Percentiles rank a stretch among this genome's conserved stretches.
phyloP scores from a whole-genome alignment of 2,888 invertebrate species.

The Drosophila mettleri region DNA sequence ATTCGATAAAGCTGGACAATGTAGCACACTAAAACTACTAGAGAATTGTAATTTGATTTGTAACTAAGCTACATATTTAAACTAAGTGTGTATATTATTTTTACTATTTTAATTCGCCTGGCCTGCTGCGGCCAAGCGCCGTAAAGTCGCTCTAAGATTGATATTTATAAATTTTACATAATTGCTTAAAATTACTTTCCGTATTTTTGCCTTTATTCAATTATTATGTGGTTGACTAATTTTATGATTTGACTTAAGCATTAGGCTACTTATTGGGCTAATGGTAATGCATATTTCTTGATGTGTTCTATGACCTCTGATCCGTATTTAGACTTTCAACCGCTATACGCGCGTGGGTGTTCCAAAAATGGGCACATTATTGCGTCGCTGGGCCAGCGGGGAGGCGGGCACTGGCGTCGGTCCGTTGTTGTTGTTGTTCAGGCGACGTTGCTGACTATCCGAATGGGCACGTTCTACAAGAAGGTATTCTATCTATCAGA shows the following conservation, averaged over 20 bases:
- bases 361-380: constrained; percentile 80
- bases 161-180: constrained; percentile 12
- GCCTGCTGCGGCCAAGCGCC: constrained; percentile 21
- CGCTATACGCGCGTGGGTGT: constrained; percentile 85
- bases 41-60: constrained; percentile 45
- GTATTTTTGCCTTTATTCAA: constrained; percentile 33
- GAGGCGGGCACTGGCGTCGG: constrained; percentile 69
- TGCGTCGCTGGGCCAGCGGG: constrained; percentile 77
- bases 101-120: constrained; percentile 34
- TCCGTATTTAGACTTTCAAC: constrained; percentile 78
- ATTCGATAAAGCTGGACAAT: constrained; percentile 66
- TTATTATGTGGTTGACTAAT: constrained; percentile 50
- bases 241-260: constrained; percentile 49
- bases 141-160: constrained; percentile 29
- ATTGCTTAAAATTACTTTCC: constrained; percentile 21
- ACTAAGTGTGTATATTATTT: constrained; percentile 22
- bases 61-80: constrained; percentile 40
- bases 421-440: constrained; percentile 72
- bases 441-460: constrained; percentile 86
- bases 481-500: constrained; percentile 40
- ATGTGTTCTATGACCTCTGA: constrained; percentile 36
- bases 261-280: constrained; percentile 50
- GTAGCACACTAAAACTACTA: constrained; percentile 75
- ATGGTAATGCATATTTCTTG: constrained; percentile 67
- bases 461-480: constrained; percentile 87